Conservation (phyloP, 1,140 invertebrate genomes). For the Argopecten irradians region DNA sequence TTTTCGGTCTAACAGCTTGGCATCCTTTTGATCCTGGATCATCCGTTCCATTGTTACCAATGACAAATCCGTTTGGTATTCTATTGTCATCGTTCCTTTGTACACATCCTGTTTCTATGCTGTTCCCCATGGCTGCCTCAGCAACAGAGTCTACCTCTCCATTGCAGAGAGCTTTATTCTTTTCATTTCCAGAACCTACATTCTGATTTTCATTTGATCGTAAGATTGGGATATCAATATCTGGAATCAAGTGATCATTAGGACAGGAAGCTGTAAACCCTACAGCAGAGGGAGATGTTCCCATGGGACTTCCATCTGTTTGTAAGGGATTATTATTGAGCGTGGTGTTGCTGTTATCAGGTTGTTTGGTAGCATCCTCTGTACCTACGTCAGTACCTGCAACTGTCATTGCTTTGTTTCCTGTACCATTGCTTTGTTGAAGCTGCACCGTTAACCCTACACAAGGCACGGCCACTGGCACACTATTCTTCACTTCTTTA, state of each 20-base stretch:
- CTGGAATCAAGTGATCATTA: background rate
- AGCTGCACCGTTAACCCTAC: background rate
- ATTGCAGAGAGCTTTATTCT: background rate
- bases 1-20: conserved; percentile 40
- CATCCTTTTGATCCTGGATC: background rate
- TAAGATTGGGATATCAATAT: background rate
- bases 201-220: background rate
- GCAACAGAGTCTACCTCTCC: background rate
- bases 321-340: background rate
- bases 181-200: conserved; percentile 1
- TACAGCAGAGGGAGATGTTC: background rate
- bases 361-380: background rate
- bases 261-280: background rate
- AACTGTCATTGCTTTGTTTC: background rate
- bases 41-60: background rate
- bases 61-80: background rate
- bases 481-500: background rate
- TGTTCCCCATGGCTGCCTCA: background rate
- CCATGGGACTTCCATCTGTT: background rate
- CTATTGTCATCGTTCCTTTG: background rate
- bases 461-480: background rate
- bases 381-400: background rate
- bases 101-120: background rate
- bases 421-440: background rate
- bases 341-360: background rate